phyloP scores from a whole-genome alignment of 2,113 vertebrate genomes.

The Pandion haliaetus region DNA sequence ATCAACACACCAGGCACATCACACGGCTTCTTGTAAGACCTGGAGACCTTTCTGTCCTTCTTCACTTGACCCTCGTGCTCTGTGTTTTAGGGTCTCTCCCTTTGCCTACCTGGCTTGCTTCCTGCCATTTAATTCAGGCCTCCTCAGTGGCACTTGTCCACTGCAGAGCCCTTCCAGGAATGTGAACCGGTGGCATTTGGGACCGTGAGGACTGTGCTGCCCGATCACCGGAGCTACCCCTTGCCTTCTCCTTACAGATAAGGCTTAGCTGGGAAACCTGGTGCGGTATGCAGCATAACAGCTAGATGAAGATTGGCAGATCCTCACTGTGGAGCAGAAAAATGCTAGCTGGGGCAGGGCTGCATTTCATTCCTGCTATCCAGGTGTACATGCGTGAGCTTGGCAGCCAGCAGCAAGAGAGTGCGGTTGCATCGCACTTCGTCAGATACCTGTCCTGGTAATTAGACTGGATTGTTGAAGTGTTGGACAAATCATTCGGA shows the following conservation, averaged over 20 bases:
- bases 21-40: background rate
- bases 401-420: background rate
- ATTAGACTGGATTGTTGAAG: background rate
- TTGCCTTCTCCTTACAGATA: background rate
- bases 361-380: background rate
- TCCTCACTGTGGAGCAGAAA: background rate
- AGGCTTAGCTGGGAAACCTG: background rate
- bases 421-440: background rate
- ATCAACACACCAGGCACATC: background rate
- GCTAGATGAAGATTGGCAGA: background rate
- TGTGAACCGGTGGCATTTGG: background rate
- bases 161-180: background rate
- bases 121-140: background rate
- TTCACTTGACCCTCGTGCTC: background rate
- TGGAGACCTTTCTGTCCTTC: background rate
- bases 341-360: background rate
- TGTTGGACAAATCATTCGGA: background rate
- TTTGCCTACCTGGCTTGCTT: background rate
- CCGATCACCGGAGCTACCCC: background rate
- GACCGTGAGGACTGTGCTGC: background rate
- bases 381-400: background rate
- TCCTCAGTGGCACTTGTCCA: background rate
- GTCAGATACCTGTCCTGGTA: background rate
- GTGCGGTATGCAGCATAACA: background rate
- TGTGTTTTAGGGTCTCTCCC: background rate